Conservation (phyloP, 2,888 invertebrate species). For the Apamea monoglypha region DNA sequence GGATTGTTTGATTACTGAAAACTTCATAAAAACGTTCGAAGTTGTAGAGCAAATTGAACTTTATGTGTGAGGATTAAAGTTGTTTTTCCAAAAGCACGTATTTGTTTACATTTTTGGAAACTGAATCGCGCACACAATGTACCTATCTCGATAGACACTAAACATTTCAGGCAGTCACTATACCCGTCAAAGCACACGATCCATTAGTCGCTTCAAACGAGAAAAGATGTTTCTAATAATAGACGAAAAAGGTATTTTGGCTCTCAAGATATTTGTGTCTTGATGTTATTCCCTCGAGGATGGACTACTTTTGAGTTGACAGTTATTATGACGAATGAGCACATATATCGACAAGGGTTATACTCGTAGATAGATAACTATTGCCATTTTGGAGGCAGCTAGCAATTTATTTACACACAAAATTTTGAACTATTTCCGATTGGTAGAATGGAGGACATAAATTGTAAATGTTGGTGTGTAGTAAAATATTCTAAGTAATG, state of each 20-base stretch:
- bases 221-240: constrained; percentile 29
- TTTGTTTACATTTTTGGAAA: background rate
- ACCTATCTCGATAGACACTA: background rate
- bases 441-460: background rate
- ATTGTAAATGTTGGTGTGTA: background rate
- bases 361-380: constrained; percentile 12
- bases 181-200: constrained; percentile 12
- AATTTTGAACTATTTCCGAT: constrained; percentile 12
- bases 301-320: constrained; percentile 25
- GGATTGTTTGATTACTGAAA: background rate
- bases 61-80: background rate
- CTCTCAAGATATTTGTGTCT: constrained; percentile 37
- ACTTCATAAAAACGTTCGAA: background rate
- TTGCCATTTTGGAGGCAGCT: background rate
- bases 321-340: constrained; percentile 44
- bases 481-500: constrained; percentile 1
- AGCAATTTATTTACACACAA: constrained; percentile 22
- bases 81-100: background rate
- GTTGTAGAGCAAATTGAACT: background rate
- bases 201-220: constrained; percentile 39
- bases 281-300: constrained; percentile 27
- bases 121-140: background rate
- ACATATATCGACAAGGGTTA: constrained; percentile 12
- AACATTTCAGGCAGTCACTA: constrained; percentile 11
- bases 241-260: constrained; percentile 30